Percentiles rank a stretch among this genome's conserved stretches.
Evolutionary conservation across 2,888 invertebrate genomes (phyloP).

Genomic region (Drosophila borealis): DNA sequence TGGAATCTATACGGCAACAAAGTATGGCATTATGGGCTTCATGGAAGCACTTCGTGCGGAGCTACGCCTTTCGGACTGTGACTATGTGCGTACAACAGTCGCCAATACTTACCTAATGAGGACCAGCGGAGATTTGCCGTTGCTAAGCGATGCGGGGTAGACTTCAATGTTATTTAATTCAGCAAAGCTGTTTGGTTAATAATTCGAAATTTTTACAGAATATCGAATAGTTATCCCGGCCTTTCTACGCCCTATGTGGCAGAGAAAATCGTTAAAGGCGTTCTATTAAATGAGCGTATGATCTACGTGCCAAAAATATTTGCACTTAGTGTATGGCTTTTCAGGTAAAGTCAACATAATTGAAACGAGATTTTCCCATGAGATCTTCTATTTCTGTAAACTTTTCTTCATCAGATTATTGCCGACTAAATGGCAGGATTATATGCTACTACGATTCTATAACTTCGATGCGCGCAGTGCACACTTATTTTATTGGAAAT

Average conservation of each 20-base stretch:
- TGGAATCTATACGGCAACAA: slow-evolving; percentile 85
- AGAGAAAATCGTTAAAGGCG: slow-evolving; percentile 82
- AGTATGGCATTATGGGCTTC: slow-evolving; percentile 85
- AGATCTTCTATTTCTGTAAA: not conserved
- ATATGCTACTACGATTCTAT: slow-evolving; percentile 81
- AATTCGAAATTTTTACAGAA: slow-evolving; percentile 47
- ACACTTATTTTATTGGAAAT: slow-evolving; percentile 84
- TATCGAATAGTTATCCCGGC: slow-evolving; percentile 83
- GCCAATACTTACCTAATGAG: slow-evolving; percentile 85
- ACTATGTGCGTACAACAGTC: slow-evolving; percentile 83
- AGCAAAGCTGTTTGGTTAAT: not conserved
- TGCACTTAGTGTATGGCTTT: slow-evolving; percentile 82
- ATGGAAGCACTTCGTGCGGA: slow-evolving; percentile 84
- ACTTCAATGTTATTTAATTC: not conserved
- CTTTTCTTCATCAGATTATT: slow-evolving; percentile 66
- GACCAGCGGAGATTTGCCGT: slow-evolving; percentile 83
- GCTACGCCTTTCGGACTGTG: slow-evolving; percentile 83
- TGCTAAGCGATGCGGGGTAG: slow-evolving; percentile 83
- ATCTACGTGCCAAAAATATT: slow-evolving; percentile 84
- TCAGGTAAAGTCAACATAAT: slow-evolving; percentile 66
- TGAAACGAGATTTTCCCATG: not conserved
- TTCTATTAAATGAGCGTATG: slow-evolving; percentile 82
- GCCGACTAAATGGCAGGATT: slow-evolving; percentile 84
- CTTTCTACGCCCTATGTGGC: slow-evolving; percentile 84
- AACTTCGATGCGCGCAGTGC: slow-evolving; percentile 82